These are phyloP conservation scores for Yponomeuta sedellus DNA, from an alignment of 2,888 invertebrate genomes.

Conservation along the genomic window DNA sequence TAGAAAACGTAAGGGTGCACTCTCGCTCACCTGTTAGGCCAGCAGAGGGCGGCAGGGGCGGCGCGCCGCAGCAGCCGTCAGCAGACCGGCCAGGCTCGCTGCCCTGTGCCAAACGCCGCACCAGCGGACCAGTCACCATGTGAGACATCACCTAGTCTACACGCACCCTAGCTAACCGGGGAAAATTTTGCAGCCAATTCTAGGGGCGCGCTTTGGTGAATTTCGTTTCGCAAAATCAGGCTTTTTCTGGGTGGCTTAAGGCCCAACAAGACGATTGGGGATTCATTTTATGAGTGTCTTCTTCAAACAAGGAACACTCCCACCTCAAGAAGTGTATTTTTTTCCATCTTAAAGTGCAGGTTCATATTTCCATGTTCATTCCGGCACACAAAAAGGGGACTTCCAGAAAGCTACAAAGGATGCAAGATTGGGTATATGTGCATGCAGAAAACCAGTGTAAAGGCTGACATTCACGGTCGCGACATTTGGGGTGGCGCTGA, in stretches of 20 bases:
- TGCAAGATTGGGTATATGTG: no score
- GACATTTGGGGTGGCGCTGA: no score
- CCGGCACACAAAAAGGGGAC: no score
- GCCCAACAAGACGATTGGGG: background rate
- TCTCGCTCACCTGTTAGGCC: constrained; percentile 63
- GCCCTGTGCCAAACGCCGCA: constrained; percentile 75
- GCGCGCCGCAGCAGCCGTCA: constrained; percentile 74
- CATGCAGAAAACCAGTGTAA: no score
- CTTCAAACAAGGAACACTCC: no score
- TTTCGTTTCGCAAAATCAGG: background rate
- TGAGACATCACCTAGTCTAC: constrained; percentile 67
- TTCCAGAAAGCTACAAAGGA: no score
- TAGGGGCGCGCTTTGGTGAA: background rate
- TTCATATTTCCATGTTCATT: no score
- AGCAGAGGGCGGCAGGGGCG: constrained; percentile 72
- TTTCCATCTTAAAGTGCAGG: no score
- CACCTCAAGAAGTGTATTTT: no score
- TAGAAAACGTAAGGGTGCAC: background rate
- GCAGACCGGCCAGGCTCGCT: constrained; percentile 71
- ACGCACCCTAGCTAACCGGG: constrained; percentile 41
- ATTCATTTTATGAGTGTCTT: background rate
- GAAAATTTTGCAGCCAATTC: constrained; percentile 6
- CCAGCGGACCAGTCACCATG: constrained; percentile 76
- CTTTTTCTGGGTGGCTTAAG: background rate
- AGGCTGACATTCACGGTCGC: no score